Evolutionary conservation across 2,888 invertebrate genomes (phyloP).

Genomic region (Ariolimax columbianus): DNA sequence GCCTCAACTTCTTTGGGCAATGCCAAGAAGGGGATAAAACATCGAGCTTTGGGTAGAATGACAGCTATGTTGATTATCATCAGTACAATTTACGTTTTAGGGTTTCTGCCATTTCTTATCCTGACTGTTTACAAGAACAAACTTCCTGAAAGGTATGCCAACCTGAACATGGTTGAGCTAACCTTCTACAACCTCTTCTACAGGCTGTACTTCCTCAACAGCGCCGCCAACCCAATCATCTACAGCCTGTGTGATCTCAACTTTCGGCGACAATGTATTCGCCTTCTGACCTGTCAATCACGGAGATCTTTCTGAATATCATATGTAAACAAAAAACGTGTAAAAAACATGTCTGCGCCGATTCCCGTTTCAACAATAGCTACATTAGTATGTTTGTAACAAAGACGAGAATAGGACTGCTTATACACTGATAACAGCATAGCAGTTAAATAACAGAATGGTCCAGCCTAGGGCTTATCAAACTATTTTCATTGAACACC

Average conservation of each 20-base stretch:
- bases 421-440: too few species aligned
- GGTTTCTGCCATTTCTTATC: constrained; percentile 33
- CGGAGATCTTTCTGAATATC: too few species aligned
- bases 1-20: neutral
- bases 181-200: constrained; percentile 49
- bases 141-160: constrained; percentile 3
- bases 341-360: too few species aligned
- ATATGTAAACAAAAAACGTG: too few species aligned
- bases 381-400: too few species aligned
- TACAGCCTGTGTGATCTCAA: constrained; percentile 45
- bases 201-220: constrained; percentile 50
- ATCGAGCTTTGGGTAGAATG: neutral
- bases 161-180: neutral
- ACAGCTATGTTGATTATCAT: constrained; percentile 40
- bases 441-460: too few species aligned
- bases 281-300: neutral
- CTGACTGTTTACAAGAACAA: constrained; percentile 20
- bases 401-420: too few species aligned
- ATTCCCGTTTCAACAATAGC: too few species aligned
- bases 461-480: too few species aligned
- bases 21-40: neutral
- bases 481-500: too few species aligned
- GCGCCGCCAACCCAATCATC: constrained; percentile 48
- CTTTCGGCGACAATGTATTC: constrained; percentile 43
- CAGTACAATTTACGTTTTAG: constrained; percentile 28